Conservation (phyloP, 1,140 invertebrate species). For the Drosophila mojavensis region DNA sequence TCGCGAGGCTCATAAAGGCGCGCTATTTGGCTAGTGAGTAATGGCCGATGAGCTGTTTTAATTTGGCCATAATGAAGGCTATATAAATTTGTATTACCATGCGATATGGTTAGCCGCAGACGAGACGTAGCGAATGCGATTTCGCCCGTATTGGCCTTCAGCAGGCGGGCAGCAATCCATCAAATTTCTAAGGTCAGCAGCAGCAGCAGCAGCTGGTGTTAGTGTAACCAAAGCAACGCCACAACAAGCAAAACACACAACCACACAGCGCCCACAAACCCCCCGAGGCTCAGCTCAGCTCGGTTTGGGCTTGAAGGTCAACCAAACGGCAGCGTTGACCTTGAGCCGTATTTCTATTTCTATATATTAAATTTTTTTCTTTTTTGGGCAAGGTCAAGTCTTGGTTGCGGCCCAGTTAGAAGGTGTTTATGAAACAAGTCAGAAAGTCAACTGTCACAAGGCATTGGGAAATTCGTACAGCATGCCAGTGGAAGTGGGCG, state of each 20-base stretch:
- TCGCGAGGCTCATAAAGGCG: conserved; percentile 33
- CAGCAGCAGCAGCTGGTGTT: conserved; percentile 19
- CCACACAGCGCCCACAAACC: conserved; percentile 60
- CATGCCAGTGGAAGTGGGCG: neutral
- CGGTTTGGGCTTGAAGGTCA: conserved; percentile 27
- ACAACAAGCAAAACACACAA: conserved; percentile 67
- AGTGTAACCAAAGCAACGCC: conserved; percentile 62
- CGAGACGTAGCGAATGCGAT: conserved; percentile 61
- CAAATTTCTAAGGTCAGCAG: conserved; percentile 51
- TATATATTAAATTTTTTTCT: neutral
- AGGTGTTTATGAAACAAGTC: conserved; percentile 65
- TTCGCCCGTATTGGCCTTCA: conserved; percentile 22
- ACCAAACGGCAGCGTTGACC: conserved; percentile 46
- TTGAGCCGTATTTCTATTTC: conserved; percentile 22
- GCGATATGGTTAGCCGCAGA: conserved; percentile 49
- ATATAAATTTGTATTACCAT: conserved; percentile 53
- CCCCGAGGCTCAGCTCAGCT: conserved; percentile 49
- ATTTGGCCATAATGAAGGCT: conserved; percentile 51
- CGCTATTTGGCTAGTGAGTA: conserved; percentile 29
- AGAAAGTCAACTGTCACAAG: conserved; percentile 58
- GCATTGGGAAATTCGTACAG: conserved; percentile 17
- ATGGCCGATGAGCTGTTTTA: conserved; percentile 49
- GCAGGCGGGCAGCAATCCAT: conserved; percentile 54
- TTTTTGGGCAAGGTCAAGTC: conserved; percentile 51
- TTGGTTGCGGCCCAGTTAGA: conserved; percentile 35